phyloP scores from a whole-genome alignment of 2,113 vertebrate species.

The Dasypus novemcinctus region DNA sequence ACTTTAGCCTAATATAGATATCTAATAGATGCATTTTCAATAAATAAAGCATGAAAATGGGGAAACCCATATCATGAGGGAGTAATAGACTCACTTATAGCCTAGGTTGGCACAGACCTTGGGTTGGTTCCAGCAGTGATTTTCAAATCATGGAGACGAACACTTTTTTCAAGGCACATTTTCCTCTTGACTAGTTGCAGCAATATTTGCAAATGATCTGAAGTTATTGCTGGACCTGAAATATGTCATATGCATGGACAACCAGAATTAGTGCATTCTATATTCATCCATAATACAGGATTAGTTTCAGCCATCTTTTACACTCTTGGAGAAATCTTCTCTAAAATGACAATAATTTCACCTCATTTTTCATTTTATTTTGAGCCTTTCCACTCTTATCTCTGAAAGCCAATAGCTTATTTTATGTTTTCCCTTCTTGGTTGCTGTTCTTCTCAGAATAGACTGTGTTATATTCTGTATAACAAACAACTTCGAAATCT shows the following conservation, averaged over 20 bases:
- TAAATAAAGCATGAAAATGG: not conserved
- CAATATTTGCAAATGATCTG: constrained; percentile 40
- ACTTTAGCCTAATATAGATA: not conserved
- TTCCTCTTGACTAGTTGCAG: constrained; percentile 54
- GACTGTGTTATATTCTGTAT: not conserved
- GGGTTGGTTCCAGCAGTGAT: not conserved
- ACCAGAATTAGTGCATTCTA: constrained; percentile 53
- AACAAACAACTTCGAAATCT: constrained; percentile 24
- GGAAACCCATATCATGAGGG: not conserved
- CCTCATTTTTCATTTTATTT: constrained; percentile 61
- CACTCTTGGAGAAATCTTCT: constrained; percentile 58
- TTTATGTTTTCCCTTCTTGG: constrained; percentile 54
- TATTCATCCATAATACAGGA: constrained; percentile 64
- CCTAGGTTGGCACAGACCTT: not conserved
- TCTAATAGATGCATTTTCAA: not conserved
- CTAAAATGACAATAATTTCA: constrained; percentile 71
- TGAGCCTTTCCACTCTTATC: constrained; percentile 42
- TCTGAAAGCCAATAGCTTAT: constrained; percentile 54
- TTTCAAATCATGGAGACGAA: constrained; percentile 17
- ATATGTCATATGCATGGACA: constrained; percentile 40
- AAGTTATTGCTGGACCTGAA: constrained; percentile 55
- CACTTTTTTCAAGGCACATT: constrained; percentile 44
- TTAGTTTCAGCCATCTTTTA: constrained; percentile 65
- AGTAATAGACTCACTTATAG: not conserved
- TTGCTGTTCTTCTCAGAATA: constrained; percentile 35